Conservation (phyloP, 1,140 invertebrate species). For the Heterodera schachtii region DNA sequence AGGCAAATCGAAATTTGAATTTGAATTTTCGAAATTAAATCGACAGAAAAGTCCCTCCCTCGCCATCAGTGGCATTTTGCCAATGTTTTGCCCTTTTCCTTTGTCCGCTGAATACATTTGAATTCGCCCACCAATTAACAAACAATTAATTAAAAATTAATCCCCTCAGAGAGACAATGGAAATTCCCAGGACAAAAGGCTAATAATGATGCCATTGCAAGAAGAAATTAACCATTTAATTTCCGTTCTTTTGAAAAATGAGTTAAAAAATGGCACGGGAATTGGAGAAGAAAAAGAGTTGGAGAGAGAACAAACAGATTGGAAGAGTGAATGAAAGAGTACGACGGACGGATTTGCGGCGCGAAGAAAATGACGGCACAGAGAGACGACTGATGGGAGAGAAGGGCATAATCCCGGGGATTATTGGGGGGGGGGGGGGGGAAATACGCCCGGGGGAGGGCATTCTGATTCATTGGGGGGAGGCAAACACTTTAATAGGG, state of each 20-base stretch:
- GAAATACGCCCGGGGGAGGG: neutral
- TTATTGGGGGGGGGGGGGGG: neutral
- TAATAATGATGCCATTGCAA: neutral
- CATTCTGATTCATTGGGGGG: neutral
- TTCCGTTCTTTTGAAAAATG: too few species aligned
- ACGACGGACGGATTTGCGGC: too few species aligned
- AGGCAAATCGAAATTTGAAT: too few species aligned
- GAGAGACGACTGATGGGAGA: neutral
- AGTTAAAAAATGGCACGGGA: neutral
- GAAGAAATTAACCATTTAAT: too few species aligned
- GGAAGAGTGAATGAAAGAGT: neutral
- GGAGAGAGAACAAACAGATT: neutral
- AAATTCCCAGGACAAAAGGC: too few species aligned
- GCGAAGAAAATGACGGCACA: neutral
- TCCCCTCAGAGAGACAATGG: neutral
- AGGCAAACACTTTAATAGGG: neutral
- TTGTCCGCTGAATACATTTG: too few species aligned
- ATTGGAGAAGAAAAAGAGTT: neutral
- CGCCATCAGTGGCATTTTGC: too few species aligned
- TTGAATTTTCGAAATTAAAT: too few species aligned
- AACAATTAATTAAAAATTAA: neutral
- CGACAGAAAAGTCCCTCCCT: too few species aligned
- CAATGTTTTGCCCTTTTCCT: too few species aligned
- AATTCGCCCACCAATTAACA: too few species aligned
- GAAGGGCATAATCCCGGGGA: neutral